These are phyloP conservation scores for Plectus sambesii DNA, from an alignment of 1,140 invertebrate species.

Conservation along the genomic window DNA sequence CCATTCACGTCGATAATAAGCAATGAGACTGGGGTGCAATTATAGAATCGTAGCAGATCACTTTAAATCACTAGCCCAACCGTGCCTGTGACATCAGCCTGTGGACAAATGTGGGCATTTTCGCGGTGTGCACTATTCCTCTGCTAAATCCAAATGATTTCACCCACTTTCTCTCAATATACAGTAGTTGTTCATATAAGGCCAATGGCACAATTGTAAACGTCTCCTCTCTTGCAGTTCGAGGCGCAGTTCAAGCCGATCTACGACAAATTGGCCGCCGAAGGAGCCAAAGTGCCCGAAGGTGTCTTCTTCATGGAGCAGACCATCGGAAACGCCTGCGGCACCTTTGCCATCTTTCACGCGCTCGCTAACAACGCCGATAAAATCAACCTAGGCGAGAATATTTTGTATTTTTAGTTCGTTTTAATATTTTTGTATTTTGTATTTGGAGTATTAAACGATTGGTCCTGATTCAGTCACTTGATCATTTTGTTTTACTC, in stretches of 20 bases:
- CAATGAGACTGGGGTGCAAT: too few species aligned
- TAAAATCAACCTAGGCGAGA: constrained; percentile 42
- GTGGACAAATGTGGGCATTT: too few species aligned
- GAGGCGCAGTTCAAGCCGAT: constrained; percentile 18
- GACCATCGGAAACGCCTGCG: constrained; percentile 54
- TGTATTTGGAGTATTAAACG: background rate
- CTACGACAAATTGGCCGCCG: constrained; percentile 17
- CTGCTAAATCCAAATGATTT: too few species aligned
- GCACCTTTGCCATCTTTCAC: constrained; percentile 81
- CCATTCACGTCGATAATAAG: too few species aligned
- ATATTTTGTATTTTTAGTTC: constrained; percentile 5
- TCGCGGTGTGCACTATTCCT: too few species aligned
- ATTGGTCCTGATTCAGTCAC: background rate
- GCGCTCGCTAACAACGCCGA: constrained; percentile 54
- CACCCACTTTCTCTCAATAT: too few species aligned
- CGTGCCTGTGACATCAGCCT: too few species aligned
- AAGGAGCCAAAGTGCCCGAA: constrained; percentile 13
- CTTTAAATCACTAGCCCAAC: too few species aligned
- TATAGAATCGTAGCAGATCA: too few species aligned
- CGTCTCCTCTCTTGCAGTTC: constrained; percentile 12
- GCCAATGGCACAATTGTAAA: background rate
- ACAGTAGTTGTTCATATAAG: constrained; percentile 6
- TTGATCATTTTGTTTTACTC: too few species aligned
- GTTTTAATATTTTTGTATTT: constrained; percentile 5
- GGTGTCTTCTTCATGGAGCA: constrained; percentile 22